A percentile compares a stretch with the other conserved stretches of the same genome.
Evolutionary conservation across 2,113 vertebrate species (phyloP).

Genomic region (Podiceps cristatus): DNA sequence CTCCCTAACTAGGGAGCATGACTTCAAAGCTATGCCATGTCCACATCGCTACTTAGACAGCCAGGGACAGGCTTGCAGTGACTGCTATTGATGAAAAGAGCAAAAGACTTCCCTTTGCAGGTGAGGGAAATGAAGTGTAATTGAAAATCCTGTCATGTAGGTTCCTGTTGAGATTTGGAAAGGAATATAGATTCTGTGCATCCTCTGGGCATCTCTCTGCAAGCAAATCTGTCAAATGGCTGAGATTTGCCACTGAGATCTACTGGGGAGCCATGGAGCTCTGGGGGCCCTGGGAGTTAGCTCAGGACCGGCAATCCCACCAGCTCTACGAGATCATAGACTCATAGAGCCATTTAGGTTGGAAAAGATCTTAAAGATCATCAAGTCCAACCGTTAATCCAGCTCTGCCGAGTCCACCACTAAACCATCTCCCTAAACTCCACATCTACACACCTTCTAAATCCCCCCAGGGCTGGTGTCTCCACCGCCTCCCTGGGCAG

Average conservation of each 20-base stretch:
- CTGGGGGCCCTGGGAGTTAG: neutral
- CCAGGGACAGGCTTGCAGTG: neutral
- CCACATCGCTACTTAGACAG: accelerated
- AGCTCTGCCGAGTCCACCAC: too few relatives aligned
- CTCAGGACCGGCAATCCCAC: neutral
- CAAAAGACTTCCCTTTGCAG: neutral
- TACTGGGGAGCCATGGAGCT: neutral
- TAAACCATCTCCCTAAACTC: too few relatives aligned
- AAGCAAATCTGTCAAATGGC: neutral
- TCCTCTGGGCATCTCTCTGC: neutral
- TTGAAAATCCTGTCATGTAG: neutral
- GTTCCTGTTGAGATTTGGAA: neutral
- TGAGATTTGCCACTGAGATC: neutral
- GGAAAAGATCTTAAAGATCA: too few relatives aligned
- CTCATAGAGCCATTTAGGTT: too few relatives aligned
- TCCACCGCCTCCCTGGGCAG: too few relatives aligned
- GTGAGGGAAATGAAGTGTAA: neutral
- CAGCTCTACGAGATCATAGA: neutral
- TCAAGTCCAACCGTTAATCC: too few relatives aligned
- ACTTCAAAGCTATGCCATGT: neutral
- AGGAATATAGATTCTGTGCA: neutral
- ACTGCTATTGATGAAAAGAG: neutral
- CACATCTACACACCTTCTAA: too few relatives aligned
- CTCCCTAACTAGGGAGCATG: accelerated
- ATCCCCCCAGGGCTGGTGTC: too few relatives aligned